Base-by-base conservation (phyloP, 2,113 vertebrate genomes). In the Oncorhynchus masou region DNA sequence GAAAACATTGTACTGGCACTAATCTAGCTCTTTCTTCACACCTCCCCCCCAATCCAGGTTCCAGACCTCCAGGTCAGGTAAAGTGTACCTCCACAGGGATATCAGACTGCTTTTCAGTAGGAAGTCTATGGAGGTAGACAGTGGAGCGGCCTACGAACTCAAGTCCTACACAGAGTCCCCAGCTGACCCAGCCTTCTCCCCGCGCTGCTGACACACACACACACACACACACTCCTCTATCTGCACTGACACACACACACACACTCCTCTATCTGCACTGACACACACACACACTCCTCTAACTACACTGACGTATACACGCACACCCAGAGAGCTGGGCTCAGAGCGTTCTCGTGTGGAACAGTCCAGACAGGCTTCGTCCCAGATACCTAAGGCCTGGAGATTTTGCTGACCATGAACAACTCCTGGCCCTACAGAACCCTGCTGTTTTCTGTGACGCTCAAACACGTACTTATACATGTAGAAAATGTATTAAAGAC, bases 51-150 rank as follows among this genome's bases (percentile, higher is more conserved):
- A 5, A 34, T 34, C 71, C 87, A 99, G 98, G 97, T 99, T 99
- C 95, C 97, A 99, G 95, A 99, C 97, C 93, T 98, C 98, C 24
- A 99, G 97, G 94, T 99, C 98, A 96, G 96, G 97, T 91, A 99
- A 99, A 96, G 96, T 99, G 96, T 99, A 99, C 98, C 98, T 99
- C 96, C 97, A 99, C 84, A 94, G 96, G 94, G 98, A 99, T 89
- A 96, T 99, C 85, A 95, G 97, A 81, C 95, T 99, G 89, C 94
- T 99, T 59, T 99, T 99, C 90, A 99, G 97, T 86, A 96, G 98
- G 85, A 99, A 99, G 93, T 99, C 98, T 83, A 99, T 99, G 97
- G 98, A 99, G 96, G 97, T 99, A 85, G 98, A 99, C 87, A 98
- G 97, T 5, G 98, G 98, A 91, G 97, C 97, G 93, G 98, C 97